These are phyloP conservation scores for Lydus trimaculatus DNA, from an alignment of 2,888 invertebrate species.

Conservation along the genomic window DNA sequence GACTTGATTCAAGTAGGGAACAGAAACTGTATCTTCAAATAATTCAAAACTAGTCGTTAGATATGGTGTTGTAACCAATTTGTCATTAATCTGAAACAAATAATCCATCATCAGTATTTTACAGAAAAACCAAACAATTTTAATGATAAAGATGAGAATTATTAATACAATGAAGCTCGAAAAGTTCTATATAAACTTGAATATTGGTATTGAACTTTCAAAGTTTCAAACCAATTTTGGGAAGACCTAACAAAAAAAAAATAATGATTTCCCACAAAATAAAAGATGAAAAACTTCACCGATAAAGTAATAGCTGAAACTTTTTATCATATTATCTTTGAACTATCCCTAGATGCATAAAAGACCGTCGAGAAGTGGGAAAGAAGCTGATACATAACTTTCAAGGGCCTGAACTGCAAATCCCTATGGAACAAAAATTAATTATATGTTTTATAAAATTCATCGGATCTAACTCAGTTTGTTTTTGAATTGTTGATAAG, in stretches of 20 bases:
- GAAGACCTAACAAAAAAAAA: no score
- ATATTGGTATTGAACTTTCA: no score
- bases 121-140: not conserved
- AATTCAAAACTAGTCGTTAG: not conserved
- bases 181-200: not conserved
- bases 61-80: not conserved
- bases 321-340: no score
- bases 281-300: not conserved
- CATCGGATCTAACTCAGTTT: not conserved
- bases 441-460: no score
- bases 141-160: not conserved
- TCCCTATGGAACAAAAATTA: no score
- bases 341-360: no score
- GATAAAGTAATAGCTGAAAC: not conserved
- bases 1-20: not conserved
- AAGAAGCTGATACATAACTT: no score
- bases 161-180: not conserved
- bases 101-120: not conserved
- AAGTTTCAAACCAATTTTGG: no score
- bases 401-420: no score
- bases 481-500: not conserved
- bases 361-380: no score
- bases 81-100: slow-evolving; percentile 1
- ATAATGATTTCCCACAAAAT: no score
- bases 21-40: not conserved